These are phyloP conservation scores for Drosophila serrata DNA, from an alignment of 1,140 invertebrate species.

Conservation along the genomic window DNA sequence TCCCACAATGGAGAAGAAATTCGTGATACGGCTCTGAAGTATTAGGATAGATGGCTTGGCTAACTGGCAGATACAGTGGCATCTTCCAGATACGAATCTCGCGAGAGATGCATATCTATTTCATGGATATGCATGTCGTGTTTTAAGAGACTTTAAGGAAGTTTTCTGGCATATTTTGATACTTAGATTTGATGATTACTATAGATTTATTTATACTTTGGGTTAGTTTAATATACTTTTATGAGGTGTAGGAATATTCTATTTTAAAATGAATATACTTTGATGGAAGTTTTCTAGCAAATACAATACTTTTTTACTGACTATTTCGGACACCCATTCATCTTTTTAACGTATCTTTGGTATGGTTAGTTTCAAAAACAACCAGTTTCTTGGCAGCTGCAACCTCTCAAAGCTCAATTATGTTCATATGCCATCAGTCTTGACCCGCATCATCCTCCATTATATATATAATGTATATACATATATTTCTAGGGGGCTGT, in stretches of 20 bases:
- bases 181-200: no score
- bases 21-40: slow-evolving; percentile 44
- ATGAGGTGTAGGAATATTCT: background rate
- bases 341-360: background rate
- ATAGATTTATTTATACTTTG: background rate
- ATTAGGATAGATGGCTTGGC: slow-evolving; percentile 48
- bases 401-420: slow-evolving; percentile 38
- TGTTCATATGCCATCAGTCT: slow-evolving; percentile 21
- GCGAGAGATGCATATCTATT: slow-evolving; percentile 22
- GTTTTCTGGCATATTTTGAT: no score
- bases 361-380: slow-evolving; percentile 2
- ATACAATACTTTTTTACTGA: background rate
- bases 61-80: slow-evolving; percentile 16
- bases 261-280: no score
- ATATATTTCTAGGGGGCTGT: slow-evolving; percentile 29
- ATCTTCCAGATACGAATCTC: slow-evolving; percentile 26
- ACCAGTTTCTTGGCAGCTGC: slow-evolving; percentile 27
- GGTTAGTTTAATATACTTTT: background rate
- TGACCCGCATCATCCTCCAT: slow-evolving; percentile 48
- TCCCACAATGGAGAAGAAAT: slow-evolving; percentile 38
- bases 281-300: background rate
- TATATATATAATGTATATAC: slow-evolving; percentile 9
- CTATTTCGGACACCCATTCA: background rate
- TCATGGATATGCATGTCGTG: slow-evolving; percentile 3
- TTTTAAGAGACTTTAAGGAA: no score